phyloP scores from a whole-genome alignment of 2,113 vertebrate species.

The Vidua chalybeata region DNA sequence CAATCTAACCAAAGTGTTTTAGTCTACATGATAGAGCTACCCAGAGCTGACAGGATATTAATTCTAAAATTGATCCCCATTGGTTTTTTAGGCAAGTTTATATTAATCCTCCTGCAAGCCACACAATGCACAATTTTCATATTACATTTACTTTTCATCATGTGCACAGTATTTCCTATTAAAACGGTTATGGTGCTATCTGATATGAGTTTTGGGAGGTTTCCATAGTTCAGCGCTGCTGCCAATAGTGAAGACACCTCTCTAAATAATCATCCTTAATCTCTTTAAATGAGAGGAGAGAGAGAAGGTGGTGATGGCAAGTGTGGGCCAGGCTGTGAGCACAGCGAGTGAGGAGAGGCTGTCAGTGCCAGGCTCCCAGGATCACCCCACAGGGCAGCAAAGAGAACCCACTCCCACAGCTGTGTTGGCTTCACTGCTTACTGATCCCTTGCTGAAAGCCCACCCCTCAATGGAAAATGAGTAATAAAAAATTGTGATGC shows the following conservation, averaged over 20 bases:
- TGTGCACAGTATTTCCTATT: neutral
- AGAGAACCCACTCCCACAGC: fast-evolving
- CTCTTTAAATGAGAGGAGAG: neutral
- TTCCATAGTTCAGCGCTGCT: fast-evolving
- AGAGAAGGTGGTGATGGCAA: neutral
- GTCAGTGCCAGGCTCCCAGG: fast-evolving
- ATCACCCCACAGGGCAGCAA: neutral
- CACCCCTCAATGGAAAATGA: neutral
- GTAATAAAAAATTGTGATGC: neutral
- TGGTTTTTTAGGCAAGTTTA: neutral
- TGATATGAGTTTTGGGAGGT: neutral
- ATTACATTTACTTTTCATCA: neutral
- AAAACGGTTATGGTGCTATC: neutral
- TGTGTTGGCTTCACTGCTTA: neutral
- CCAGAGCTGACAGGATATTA: slow-evolving; percentile 38
- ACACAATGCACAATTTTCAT: neutral
- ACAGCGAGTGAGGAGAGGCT: fast-evolving
- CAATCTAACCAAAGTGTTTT: neutral
- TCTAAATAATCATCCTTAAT: neutral
- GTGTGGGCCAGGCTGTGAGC: neutral
- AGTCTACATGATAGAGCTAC: neutral
- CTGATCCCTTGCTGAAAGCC: neutral
- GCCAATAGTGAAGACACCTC: neutral
- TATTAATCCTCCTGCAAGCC: neutral
- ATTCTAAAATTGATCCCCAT: slow-evolving; percentile 27